Conservation (phyloP, 2,888 invertebrate genomes). For the Deilephila porcellus region DNA sequence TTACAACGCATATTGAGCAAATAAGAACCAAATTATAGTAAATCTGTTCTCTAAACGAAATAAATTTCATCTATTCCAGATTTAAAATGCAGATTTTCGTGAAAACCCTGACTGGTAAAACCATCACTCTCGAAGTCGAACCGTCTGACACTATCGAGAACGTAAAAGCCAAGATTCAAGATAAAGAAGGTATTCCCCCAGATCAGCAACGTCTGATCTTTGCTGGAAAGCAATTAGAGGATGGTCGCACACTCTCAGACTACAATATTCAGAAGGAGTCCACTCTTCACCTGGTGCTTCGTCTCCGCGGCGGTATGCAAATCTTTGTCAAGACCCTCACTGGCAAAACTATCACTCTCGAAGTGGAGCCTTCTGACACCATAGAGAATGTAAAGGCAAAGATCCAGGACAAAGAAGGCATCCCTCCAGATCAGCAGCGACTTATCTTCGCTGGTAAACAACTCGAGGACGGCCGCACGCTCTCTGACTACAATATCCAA, state of each 20-base stretch:
- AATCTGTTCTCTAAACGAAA: constrained; percentile 42
- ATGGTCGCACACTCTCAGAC: constrained; percentile 50
- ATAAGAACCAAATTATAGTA: constrained; percentile 53
- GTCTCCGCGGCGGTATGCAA: constrained; percentile 58
- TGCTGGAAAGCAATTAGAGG: constrained; percentile 53
- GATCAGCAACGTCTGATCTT: constrained; percentile 86
- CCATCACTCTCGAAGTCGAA: constrained; percentile 94
- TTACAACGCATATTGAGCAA: constrained; percentile 17
- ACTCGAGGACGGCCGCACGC: constrained; percentile 67
- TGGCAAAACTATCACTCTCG: constrained; percentile 65
- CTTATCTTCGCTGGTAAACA: constrained; percentile 71
- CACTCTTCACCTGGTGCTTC: constrained; percentile 50
- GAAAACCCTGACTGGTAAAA: constrained; percentile 94
- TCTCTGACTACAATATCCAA: constrained; percentile 72
- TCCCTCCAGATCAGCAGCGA: constrained; percentile 71
- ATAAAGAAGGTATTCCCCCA: constrained; percentile 91
- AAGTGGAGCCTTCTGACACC: constrained; percentile 68
- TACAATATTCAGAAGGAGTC: constrained; percentile 55
- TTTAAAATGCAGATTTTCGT: constrained; percentile 82
- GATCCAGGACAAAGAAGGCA: constrained; percentile 71
- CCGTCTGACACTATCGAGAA: constrained; percentile 94
- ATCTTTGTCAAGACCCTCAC: constrained; percentile 63
- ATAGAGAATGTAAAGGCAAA: constrained; percentile 73
- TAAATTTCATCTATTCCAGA: constrained; percentile 61
- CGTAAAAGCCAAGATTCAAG: constrained; percentile 94